These are phyloP conservation scores for Drosophila subpulchrella DNA, from an alignment of 1,140 invertebrate species.

Conservation along the genomic window DNA sequence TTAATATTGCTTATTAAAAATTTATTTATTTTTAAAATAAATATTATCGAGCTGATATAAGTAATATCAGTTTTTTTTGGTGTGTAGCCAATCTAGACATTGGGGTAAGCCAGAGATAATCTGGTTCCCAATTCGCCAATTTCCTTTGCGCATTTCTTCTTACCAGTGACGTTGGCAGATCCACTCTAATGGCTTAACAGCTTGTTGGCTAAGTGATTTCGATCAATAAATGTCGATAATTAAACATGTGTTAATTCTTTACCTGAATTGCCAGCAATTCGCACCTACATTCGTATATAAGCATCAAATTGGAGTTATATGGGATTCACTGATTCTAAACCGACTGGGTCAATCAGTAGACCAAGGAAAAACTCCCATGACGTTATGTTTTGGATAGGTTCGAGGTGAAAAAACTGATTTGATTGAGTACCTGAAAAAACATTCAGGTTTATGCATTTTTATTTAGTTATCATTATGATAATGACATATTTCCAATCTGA, in stretches of 20 bases:
- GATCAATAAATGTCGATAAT: slow-evolving; percentile 15
- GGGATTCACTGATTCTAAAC: neutral
- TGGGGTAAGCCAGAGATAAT: slow-evolving; percentile 5
- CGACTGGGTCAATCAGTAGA: slow-evolving; percentile 1
- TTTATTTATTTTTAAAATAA: too few species aligned
- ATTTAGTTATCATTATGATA: slow-evolving; percentile 25
- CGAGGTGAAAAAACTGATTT: slow-evolving; percentile 27
- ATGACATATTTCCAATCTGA: slow-evolving; percentile 47
- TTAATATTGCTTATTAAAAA: too few species aligned
- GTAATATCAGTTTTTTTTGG: too few species aligned
- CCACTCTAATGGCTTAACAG: slow-evolving; percentile 22
- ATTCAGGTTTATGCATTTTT: slow-evolving; percentile 6
- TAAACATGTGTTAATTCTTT: slow-evolving; percentile 15
- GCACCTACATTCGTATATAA: slow-evolving; percentile 11
- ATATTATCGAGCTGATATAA: too few species aligned
- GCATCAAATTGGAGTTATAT: slow-evolving; percentile 7
- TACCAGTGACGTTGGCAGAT: slow-evolving; percentile 9
- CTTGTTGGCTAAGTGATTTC: slow-evolving; percentile 2
- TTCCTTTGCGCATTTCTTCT: slow-evolving; percentile 25
- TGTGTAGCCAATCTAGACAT: slow-evolving; percentile 40
- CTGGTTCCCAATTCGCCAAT: slow-evolving; percentile 15
- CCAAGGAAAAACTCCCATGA: slow-evolving; percentile 29
- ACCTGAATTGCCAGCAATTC: slow-evolving; percentile 6
- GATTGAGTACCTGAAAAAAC: slow-evolving; percentile 10
- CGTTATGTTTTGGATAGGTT: neutral